Conservation (phyloP, 1,140 invertebrate species). For the Diabrotica virgifera region DNA sequence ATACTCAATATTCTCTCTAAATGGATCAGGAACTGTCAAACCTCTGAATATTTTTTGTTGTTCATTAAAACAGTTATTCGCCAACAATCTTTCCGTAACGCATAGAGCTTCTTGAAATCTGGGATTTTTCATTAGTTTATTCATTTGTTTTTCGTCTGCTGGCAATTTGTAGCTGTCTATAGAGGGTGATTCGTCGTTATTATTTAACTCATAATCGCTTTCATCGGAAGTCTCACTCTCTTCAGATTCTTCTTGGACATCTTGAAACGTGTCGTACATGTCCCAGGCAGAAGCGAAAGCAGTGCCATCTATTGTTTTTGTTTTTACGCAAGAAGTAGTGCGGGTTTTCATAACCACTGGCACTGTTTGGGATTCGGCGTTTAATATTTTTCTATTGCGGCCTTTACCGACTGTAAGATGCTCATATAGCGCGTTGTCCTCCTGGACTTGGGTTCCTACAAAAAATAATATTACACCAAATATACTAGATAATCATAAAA, state of each 20-base stretch:
- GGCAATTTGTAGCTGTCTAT: conserved; percentile 35
- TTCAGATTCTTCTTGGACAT: conserved; percentile 39
- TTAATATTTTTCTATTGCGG: conserved; percentile 58
- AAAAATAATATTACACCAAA: not conserved
- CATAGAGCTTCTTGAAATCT: conserved; percentile 60
- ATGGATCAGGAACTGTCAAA: conserved; percentile 51
- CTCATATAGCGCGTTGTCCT: conserved; percentile 63
- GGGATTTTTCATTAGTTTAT: conserved; percentile 45
- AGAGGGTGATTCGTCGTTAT: conserved; percentile 20
- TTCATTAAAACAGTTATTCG: conserved; percentile 60
- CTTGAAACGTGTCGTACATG: conserved; percentile 65
- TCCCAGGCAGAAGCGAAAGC: conserved; percentile 70
- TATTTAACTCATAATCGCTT: conserved; percentile 8
- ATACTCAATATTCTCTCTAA: conserved; percentile 59
- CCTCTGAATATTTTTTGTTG: conserved; percentile 67
- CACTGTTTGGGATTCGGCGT: conserved; percentile 65
- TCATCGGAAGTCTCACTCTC: conserved; percentile 39
- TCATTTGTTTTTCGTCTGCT: conserved; percentile 43
- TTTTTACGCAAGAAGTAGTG: conserved; percentile 55
- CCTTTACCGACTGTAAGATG: conserved; percentile 61
- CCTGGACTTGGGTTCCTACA: conserved; percentile 47
- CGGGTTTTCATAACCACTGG: conserved; percentile 58
- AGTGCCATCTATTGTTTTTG: conserved; percentile 54
- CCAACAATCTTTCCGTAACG: conserved; percentile 64
- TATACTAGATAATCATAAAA: too few relatives aligned